phyloP scores from a whole-genome alignment of 2,888 invertebrate genomes.

The Conomelus anceps region DNA sequence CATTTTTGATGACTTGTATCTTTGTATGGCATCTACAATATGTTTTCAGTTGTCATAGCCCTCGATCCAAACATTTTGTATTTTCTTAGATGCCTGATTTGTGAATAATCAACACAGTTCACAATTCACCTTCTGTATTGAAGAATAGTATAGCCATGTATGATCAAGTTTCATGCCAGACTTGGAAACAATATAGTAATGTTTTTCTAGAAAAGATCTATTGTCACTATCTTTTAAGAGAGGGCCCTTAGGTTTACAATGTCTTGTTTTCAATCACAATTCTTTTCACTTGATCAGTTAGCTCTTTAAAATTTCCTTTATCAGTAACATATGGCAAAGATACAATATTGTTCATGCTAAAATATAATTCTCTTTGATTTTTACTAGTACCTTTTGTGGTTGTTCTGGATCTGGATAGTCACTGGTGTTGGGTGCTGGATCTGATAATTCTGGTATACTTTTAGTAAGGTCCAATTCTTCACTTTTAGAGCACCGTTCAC shows the following conservation, averaged over 20 bases:
- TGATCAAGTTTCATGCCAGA: slow-evolving; percentile 8
- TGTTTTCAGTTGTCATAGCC: background rate
- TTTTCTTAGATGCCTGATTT: background rate
- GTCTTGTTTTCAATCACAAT: background rate
- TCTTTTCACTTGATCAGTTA: background rate
- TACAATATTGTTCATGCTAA: background rate
- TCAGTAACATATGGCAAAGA: background rate
- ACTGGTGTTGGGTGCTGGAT: background rate
- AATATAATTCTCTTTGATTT: background rate
- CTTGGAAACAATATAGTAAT: slow-evolving; percentile 5
- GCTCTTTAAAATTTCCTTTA: background rate
- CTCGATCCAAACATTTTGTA: background rate
- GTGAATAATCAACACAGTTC: background rate
- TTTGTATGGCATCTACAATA: background rate
- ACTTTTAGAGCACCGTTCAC: background rate
- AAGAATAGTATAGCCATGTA: slow-evolving; percentile 1
- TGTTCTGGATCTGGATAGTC: background rate
- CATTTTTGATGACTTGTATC: background rate
- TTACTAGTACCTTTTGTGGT: background rate
- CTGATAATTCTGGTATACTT: no score
- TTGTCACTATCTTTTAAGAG: background rate
- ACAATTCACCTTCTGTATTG: background rate
- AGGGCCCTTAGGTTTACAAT: background rate
- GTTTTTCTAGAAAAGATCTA: slow-evolving; percentile 7
- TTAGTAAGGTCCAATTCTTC: background rate